Base-by-base conservation (phyloP, 2,797 vertebrate species). In the Allobates femoralis region DNA sequence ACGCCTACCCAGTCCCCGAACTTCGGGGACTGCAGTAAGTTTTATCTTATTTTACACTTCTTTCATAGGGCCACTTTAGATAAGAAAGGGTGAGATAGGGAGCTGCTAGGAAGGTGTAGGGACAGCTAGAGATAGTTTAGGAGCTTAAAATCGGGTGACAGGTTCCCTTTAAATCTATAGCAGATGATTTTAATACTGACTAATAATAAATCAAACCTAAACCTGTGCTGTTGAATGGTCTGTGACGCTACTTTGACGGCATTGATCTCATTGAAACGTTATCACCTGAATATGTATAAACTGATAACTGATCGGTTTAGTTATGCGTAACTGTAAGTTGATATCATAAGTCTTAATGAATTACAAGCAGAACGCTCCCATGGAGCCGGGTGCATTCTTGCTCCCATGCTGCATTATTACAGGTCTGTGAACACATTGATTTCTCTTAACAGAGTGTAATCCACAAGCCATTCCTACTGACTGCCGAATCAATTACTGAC, bases 401-500 rank as follows among this genome's bases (percentile, higher is more conserved):
- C 53, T 30, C 73, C 69, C 19, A 28, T 26, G 56, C 69, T 30
- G 69, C 69, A 21, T 62, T 16, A 46, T 58, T 50, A n/a, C 69
- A 28, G 51, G 55, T 10, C 55, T 50, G 55, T 69, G 30, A 55
- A 34, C 21, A 60, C n/a, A 85, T 78, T 67, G 60, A 85, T 78
- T 85, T 85, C 56, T 50, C 50, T 51, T 85, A 78, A 67, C 60
- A 12, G 41, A 34, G 73, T 67, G 30, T 85, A 85, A 85, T 67
- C 37, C 50, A 28, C 16, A 41, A 34, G 81, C 56, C 28, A 60
- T 73, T 83, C 32, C 73, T 19, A 26, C 60, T 56, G 75, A 67
- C 62, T 78, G 83, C 4, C n/a, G 77, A 69, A 85, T 85, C 83
- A 85, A 85, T 85, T 67, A 64, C 83, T 66, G 66, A 41, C 50